Conservation (phyloP, 2,888 invertebrate genomes). For the Kuschelorhynchus macadamiae region DNA sequence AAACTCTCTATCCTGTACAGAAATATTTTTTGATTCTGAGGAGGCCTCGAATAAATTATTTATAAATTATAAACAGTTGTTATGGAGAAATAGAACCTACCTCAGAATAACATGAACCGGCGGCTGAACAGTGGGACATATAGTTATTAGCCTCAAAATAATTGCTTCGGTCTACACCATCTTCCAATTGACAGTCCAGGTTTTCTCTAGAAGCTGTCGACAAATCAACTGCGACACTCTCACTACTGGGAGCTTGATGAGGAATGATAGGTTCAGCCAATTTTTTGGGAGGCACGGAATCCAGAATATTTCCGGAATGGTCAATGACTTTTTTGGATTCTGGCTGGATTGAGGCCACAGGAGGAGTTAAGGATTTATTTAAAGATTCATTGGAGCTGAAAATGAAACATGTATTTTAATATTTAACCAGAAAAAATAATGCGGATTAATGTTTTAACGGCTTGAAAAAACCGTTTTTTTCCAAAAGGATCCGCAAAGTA, state of each 20-base stretch:
- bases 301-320: slow-evolving; percentile 19
- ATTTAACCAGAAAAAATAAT: no score
- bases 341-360: slow-evolving; percentile 17
- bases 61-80: no score
- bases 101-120: slow-evolving; percentile 58
- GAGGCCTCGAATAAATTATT: no score
- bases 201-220: slow-evolving; percentile 16
- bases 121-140: slow-evolving; percentile 58
- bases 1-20: no score
- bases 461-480: no score
- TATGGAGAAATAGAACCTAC: no score
- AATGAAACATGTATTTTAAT: neutral
- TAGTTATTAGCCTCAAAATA: slow-evolving; percentile 43
- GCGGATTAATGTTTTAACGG: no score
- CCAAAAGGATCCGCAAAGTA: no score
- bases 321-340: neutral
- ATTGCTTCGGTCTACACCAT: slow-evolving; percentile 16
- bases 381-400: slow-evolving; percentile 17
- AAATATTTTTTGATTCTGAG: no score
- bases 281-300: slow-evolving; percentile 11
- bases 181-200: neutral
- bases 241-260: neutral
- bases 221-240: slow-evolving; percentile 26
- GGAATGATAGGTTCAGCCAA: slow-evolving; percentile 13
- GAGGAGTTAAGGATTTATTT: slow-evolving; percentile 23